Evolutionary conservation across 2,113 vertebrate species (phyloP), one percentile per base, ranked within the genome.

Genomic region (Tachysurus vachellii): DNA sequence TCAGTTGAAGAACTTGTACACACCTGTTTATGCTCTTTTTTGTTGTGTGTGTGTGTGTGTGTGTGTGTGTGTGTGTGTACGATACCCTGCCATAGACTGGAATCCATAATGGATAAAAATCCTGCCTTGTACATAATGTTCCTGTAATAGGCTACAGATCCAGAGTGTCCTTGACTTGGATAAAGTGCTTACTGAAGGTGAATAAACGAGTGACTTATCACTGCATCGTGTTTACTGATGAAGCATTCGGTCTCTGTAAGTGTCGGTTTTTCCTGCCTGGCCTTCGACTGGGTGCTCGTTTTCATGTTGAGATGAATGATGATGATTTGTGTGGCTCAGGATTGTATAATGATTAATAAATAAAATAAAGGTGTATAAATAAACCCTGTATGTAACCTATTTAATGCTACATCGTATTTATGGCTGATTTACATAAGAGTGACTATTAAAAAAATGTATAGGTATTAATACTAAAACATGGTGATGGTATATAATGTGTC

Each of bases 111-210:
- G 66, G 3, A 0, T 73, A 8, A 23, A 23, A 36, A 26, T 26
- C 44, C 42, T 21, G 12, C 10, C 44, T 50, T 75, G 71, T 10
- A 47, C 44, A 10, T 14, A 16, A 7, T 76, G 21, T 50, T n/a
- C 23, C 47, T 17, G 75, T 26, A 26, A 77, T 28, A 54, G 26
- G 5, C 28, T 79, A 26, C 75, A 54, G 50, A 56, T 31, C 26
- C 50, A 79, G 2, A 2, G n/a, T 17, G 75, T 28, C 47, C 12
- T 23, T 3, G 7, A 17, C 75, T 14, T 16, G 50, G 28, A 54
- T 79, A 79, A 79, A 79, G 75, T 79, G 75, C 75, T 54, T 79
- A 31, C 75, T 28, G 26, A 28, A 54, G 47, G 75, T 79, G 14
- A 77, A 77, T n/a, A 23, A 28, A 77, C 0, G 50, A 54, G 8